Base-by-base conservation (phyloP, 2,113 vertebrate genomes). In the Chaetops frenatus region DNA sequence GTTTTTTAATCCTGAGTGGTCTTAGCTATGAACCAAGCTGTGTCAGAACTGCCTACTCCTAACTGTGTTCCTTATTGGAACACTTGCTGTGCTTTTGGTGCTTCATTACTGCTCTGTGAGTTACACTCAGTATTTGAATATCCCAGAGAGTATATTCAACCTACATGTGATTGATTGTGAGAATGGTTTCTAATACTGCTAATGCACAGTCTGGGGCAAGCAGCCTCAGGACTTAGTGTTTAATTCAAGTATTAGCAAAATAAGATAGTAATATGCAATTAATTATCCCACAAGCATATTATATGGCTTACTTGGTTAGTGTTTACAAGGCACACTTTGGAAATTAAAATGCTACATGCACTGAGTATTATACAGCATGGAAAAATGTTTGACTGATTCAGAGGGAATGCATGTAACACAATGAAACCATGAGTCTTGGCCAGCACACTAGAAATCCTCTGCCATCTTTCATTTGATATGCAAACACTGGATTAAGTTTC, bases 351-450 rank as follows among this genome's bases (percentile, higher is more conserved):
- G 7, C n/a, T 86, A 40, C 65, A 64, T 60, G n/a, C 21, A 47
- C n/a, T 33, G 71, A 90, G 67, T 74, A 86, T 74, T 90, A 22
- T 70, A 12, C 71, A 83, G 60, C 60, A 70, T 61, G 82, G 90
- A 92, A 90, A 95, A 88, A 92, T 94, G 14, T 85, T 90, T 80
- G 70, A 91, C 61, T 96, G n/a, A 96, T 92, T 81, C 79, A 53
- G 44, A 92, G 74, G 92, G 92, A 96, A 97, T 93, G 85, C 72
- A 81, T 81, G 92, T 95, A 93, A 83, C 70, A 94, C 66, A 93
- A 93, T 48, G 90, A 96, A 96, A 86, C 51, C 88, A 71, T 67
- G 72, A 81, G 23, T 57, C 48, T 88, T 94, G 92, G 94, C 82
- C 60, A 86, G 57, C 31, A 22, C 29, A 47, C 79, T 56, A 93